A percentile compares a stretch with the other conserved stretches of the same genome.
Evolutionary conservation across 2,113 vertebrate species (phyloP).

Genomic region (Donacobius atricapilla): DNA sequence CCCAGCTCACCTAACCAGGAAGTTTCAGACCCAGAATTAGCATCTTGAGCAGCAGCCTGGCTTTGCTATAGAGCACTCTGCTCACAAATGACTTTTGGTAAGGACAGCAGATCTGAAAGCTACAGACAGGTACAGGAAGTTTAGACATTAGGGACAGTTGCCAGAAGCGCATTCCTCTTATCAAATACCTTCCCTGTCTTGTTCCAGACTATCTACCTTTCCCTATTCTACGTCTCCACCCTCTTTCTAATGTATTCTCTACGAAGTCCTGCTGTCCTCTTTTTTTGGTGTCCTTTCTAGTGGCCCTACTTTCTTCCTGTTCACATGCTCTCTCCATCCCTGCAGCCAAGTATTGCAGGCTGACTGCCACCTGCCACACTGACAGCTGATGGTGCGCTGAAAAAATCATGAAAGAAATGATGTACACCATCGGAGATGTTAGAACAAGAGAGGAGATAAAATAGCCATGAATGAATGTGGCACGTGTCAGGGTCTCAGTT

Average conservation of each 20-base stretch:
- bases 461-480: not conserved
- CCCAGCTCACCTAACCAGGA: not conserved
- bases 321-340: not conserved
- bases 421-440: not conserved
- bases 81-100: not conserved
- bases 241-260: not conserved
- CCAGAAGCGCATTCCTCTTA: not conserved
- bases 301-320: not conserved
- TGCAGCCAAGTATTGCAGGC: not conserved
- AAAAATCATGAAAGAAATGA: not conserved
- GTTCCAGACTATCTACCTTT: not conserved
- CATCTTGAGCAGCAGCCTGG: not conserved
- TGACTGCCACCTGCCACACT: not conserved
- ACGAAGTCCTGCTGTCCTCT: not conserved
- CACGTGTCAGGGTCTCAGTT: not conserved
- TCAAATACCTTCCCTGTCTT: not conserved
- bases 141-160: not conserved
- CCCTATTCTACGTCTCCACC: not conserved
- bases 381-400: not conserved
- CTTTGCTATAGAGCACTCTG: not conserved
- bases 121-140: not conserved
- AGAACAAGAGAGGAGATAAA: not conserved
- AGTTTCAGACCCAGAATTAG: not conserved
- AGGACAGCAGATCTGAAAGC: not conserved
- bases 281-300: not conserved